Evolutionary conservation across 2,888 invertebrate species (phyloP), one percentile per base, ranked within the genome.

Genomic region (Papilio protenor): DNA sequence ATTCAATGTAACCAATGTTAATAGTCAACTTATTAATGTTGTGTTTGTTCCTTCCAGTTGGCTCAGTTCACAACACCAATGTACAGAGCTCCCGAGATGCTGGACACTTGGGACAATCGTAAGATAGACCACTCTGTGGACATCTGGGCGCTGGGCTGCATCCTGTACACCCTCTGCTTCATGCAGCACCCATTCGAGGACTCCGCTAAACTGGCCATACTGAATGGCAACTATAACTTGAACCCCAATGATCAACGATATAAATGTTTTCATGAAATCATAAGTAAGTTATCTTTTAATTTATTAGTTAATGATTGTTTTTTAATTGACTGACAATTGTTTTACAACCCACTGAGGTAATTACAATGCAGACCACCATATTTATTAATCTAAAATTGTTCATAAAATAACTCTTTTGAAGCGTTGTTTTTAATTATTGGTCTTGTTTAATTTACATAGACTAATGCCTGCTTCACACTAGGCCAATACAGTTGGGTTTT

Each of bases 41-140:
- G 18, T 21, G n/a, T 52, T 66, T 79, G 75, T 80, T 81, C 76
- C 81, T 94, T 95, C 79, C 90, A 97, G 96, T 93, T 97, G 95
- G 96, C 97, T 69, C 96, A 96, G 86, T 96, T 96, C 85, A 98
- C 98, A 33, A 98, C 98, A 14, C 98, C 98, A 0, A 98, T 98
- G 99, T 99, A 99, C 92, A 96, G 99, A 88, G 98, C 99, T 0
- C 99, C 99, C 49, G 99, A 99, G 95, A 99, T 99, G 97, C 95
- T 99, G 81, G 99, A 99, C 89, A 98, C 99, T 6, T 99, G 99
- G 98, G 98, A 97, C 87, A 99, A 99, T 90, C 97, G 97, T 88
- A 97, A 97, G 80, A 98, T 99, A 82, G 98, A 98, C 77, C 96
- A 97, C 82, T 96, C 97, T 66, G 96, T 97, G 2, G 99, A 99